Conservation (phyloP, 2,888 invertebrate species). For the Conchocele bisecta region DNA sequence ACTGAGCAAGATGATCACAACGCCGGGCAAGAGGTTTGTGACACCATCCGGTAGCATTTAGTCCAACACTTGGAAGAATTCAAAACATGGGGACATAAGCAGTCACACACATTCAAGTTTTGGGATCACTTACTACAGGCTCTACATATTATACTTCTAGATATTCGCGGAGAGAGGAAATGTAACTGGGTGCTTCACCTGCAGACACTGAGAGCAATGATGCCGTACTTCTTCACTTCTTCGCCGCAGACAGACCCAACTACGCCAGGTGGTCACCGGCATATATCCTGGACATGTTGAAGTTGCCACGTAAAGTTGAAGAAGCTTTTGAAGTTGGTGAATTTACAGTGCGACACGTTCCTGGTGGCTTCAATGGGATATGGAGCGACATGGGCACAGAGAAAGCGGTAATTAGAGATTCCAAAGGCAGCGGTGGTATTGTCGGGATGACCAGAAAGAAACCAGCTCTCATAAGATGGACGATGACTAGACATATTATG, state of each 20-base stretch:
- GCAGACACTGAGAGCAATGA: neutral
- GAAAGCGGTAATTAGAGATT: too few species aligned
- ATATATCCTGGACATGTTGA: neutral
- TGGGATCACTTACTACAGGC: neutral
- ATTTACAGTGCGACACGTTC: neutral
- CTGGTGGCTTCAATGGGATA: too few species aligned
- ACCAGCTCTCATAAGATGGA: neutral
- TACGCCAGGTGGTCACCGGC: too few species aligned
- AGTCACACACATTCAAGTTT: neutral
- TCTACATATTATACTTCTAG: neutral
- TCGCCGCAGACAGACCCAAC: too few species aligned
- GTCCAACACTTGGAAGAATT: neutral
- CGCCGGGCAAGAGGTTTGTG: neutral
- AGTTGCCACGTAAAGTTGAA: too few species aligned
- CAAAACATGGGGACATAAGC: neutral
- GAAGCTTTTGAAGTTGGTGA: neutral
- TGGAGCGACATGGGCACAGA: too few species aligned
- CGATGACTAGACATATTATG: neutral
- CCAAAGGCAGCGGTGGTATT: too few species aligned
- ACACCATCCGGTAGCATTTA: neutral
- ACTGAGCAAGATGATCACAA: neutral
- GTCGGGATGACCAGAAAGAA: too few species aligned
- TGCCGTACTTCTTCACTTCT: neutral
- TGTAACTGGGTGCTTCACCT: neutral
- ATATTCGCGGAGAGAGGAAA: neutral